Evolutionary conservation across 1,140 invertebrate species (phyloP).

Genomic region (Trypoxylus dichotomus): DNA sequence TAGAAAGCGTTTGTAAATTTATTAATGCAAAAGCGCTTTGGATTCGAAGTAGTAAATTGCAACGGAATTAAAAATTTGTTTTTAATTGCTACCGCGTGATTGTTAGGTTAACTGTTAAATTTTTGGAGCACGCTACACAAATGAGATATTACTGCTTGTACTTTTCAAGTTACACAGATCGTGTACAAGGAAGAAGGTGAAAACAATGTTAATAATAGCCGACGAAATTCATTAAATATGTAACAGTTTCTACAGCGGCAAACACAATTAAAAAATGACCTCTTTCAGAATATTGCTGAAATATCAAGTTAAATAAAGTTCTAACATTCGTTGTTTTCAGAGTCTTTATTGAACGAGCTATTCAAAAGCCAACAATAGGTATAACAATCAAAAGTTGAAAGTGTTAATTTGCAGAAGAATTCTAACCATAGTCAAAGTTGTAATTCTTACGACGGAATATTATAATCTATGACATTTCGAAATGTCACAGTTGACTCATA

Average conservation of each 20-base stretch:
- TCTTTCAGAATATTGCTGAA: neutral
- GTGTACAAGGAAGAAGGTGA: neutral
- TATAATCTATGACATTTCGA: no score
- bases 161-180: no score
- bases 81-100: neutral
- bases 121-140: neutral
- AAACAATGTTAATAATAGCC: neutral
- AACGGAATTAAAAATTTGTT: neutral
- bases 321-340: no score
- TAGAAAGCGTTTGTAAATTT: conserved; percentile 7
- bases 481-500: no score
- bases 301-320: no score
- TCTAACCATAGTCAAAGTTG: no score
- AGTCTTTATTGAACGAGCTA: no score
- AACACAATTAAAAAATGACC: neutral
- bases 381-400: no score
- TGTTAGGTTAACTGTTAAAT: neutral
- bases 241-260: neutral
- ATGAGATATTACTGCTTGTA: no score
- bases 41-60: neutral
- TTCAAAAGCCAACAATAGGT: no score
- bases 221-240: neutral
- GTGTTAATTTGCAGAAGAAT: no score
- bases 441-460: no score
- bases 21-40: neutral